Percentiles rank a stretch among this genome's conserved stretches.
phyloP scores from a whole-genome alignment of 2,113 vertebrate species.

The Melierax canorus region DNA sequence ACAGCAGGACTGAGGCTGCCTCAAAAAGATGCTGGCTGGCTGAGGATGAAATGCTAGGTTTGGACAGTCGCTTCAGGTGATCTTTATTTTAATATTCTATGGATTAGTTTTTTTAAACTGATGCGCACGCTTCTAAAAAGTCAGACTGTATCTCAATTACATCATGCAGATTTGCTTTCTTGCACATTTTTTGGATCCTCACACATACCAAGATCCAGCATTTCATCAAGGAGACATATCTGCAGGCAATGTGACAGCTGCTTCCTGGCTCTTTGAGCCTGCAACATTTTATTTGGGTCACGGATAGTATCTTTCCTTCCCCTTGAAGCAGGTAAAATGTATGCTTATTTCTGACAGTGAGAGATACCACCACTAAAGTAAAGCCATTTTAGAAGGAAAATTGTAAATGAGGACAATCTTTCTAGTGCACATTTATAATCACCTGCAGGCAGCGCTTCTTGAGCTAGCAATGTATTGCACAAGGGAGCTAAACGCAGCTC shows the following conservation, averaged over 20 bases:
- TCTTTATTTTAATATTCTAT: not conserved
- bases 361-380: not conserved
- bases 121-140: not conserved
- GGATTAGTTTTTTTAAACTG: not conserved
- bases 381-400: not conserved
- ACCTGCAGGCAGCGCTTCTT: not conserved
- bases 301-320: not conserved
- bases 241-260: constrained; percentile 48
- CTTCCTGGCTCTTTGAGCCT: constrained; percentile 8
- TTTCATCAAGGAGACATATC: constrained; percentile 15
- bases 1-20: not conserved
- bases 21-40: not conserved
- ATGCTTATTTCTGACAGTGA: not conserved
- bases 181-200: constrained; percentile 13
- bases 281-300: constrained; percentile 48
- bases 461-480: not conserved
- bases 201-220: not conserved
- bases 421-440: not conserved
- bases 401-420: not conserved
- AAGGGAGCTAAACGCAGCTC: not conserved
- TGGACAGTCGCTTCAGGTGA: not conserved
- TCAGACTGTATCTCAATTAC: not conserved
- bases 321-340: constrained; percentile 44
- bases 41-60: not conserved
- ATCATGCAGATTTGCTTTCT: not conserved